Percentiles rank a stretch among this genome's conserved stretches.
Conservation (phyloP, 1,140 invertebrate species). For the Lucilia cuprina region DNA sequence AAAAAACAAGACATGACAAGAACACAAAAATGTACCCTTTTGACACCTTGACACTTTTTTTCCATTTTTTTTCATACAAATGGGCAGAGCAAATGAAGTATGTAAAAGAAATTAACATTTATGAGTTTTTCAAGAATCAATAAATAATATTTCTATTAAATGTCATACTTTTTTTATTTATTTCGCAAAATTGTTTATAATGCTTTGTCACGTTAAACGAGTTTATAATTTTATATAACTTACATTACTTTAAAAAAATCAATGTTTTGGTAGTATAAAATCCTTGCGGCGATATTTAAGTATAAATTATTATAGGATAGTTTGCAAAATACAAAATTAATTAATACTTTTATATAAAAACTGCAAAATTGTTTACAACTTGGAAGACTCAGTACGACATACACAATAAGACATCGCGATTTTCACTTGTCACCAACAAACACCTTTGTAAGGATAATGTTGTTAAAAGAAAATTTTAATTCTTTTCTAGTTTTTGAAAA, state of each 20-base stretch:
- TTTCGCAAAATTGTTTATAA: not conserved
- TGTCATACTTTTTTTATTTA: not conserved
- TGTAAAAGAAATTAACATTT: not conserved
- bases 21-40: conserved; percentile 23
- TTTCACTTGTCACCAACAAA: conserved; percentile 1
- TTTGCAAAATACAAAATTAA: not conserved
- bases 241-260: not conserved
- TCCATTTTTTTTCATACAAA: not conserved
- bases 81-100: not conserved
- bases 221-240: not conserved
- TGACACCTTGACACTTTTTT: conserved; percentile 30
- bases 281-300: not conserved
- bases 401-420: not conserved
- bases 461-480: conserved; percentile 12
- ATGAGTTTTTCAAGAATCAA: not conserved
- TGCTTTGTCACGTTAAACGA: not conserved
- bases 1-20: conserved; percentile 5
- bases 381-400: conserved; percentile 4
- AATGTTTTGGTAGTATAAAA: not conserved
- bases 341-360: not conserved
- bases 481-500: not conserved
- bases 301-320: not conserved
- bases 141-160: not conserved
- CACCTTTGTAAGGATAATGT: not conserved
- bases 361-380: conserved; percentile 4